These are phyloP conservation scores for Crotalus helleri DNA, from an alignment of 2,113 vertebrate species.

Conservation along the genomic window DNA sequence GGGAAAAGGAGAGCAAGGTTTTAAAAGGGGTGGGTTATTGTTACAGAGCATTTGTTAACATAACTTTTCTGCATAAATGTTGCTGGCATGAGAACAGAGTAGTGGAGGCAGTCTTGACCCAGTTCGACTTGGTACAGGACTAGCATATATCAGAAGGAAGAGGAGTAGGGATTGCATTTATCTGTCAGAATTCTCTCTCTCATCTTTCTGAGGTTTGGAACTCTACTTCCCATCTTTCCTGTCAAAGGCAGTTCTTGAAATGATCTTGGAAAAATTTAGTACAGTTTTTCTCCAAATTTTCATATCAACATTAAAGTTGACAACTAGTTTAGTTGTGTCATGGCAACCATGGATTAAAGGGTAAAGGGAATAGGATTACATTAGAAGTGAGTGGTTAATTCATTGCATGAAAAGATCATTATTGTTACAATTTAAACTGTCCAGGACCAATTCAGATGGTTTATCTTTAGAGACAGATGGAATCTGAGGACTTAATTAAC, in stretches of 20 bases:
- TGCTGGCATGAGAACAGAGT: not conserved
- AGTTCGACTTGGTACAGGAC: not conserved
- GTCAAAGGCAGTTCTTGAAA: not conserved
- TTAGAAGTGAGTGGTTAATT: not conserved
- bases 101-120: not conserved
- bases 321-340: not conserved
- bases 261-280: not conserved
- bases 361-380: not conserved
- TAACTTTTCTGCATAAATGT: not conserved
- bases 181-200: not conserved
- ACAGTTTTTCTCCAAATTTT: not conserved
- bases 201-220: not conserved
- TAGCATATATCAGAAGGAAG: not conserved
- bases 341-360: not conserved
- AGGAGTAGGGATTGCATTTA: not conserved
- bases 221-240: not conserved
- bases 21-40: not conserved
- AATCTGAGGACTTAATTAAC: not conserved
- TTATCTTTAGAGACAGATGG: not conserved
- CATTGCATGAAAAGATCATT: not conserved
- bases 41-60: not conserved
- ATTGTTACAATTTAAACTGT: not conserved
- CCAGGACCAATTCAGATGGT: not conserved
- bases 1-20: not conserved
- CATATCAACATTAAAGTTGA: not conserved